Percentiles rank a stretch among this genome's conserved stretches.
phyloP scores from a whole-genome alignment of 1,140 invertebrate genomes.

The Scaptomyza montana region DNA sequence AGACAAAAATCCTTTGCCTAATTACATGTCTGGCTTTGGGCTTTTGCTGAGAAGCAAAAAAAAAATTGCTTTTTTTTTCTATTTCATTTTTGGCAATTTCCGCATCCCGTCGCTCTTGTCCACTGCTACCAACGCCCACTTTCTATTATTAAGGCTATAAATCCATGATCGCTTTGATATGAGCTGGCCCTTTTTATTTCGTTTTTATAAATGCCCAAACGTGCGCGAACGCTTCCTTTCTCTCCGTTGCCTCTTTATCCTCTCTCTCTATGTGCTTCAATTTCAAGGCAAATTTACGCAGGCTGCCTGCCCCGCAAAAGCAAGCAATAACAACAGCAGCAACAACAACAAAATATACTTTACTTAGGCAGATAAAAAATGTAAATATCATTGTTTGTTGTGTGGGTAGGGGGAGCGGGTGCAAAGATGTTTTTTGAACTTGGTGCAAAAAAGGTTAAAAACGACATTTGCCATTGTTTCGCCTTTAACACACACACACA shows the following conservation, averaged over 20 bases:
- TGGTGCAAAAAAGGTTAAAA: slow-evolving; percentile 75
- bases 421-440: slow-evolving; percentile 54
- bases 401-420: slow-evolving; percentile 21
- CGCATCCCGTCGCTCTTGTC: slow-evolving; percentile 22
- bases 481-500: slow-evolving; percentile 32
- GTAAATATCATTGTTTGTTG: slow-evolving; percentile 80
- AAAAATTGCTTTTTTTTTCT: slow-evolving; percentile 33
- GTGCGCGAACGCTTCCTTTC: slow-evolving; percentile 44
- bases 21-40: slow-evolving; percentile 75
- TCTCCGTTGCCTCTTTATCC: slow-evolving; percentile 26
- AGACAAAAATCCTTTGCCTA: slow-evolving; percentile 74
- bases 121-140: not conserved
- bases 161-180: slow-evolving; percentile 82
- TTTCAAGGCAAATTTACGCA: slow-evolving; percentile 71
- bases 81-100: slow-evolving; percentile 51
- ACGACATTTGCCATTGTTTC: slow-evolving; percentile 78
- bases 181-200: slow-evolving; percentile 66
- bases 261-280: slow-evolving; percentile 57
- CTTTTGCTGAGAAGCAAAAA: slow-evolving; percentile 19
- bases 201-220: slow-evolving; percentile 71
- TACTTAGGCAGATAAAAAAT: slow-evolving; percentile 72
- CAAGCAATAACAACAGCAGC: slow-evolving; percentile 11
- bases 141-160: slow-evolving; percentile 81
- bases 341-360: slow-evolving; percentile 57
- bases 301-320: slow-evolving; percentile 15